Evolutionary conservation across 2,888 invertebrate genomes (phyloP).

Genomic region (Ganaspis brasiliensis): DNA sequence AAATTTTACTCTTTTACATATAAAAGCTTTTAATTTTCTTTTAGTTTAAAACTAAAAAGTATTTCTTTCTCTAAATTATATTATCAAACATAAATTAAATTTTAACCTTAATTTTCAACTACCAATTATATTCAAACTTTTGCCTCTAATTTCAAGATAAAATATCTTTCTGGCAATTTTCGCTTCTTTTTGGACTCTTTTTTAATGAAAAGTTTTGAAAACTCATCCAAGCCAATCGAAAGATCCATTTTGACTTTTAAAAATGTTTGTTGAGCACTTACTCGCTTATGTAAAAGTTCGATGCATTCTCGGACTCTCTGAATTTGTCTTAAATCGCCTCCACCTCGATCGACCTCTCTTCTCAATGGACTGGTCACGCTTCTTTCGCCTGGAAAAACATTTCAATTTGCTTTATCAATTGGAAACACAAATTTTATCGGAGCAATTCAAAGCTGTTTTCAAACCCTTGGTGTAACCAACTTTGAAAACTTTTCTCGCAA

Average conservation of each 20-base stretch:
- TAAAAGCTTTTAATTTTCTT: too few species aligned
- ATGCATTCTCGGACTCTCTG: conserved; percentile 65
- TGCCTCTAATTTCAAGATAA: too few species aligned
- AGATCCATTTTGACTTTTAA: conserved; percentile 40
- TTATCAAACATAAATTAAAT: too few species aligned
- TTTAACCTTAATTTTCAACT: too few species aligned
- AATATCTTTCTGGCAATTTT: not conserved
- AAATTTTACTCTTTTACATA: too few species aligned
- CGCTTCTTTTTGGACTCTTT: not conserved
- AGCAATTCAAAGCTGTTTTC: conserved; percentile 13
- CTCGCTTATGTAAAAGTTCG: conserved; percentile 75
- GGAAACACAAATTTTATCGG: conserved; percentile 3
- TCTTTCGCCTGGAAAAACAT: conserved; percentile 53
- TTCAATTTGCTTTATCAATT: conserved; percentile 12
- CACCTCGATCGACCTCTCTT: conserved; percentile 70
- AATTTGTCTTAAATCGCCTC: conserved; percentile 62
- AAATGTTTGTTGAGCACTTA: conserved; percentile 64
- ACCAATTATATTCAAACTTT: too few species aligned
- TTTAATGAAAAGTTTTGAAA: not conserved
- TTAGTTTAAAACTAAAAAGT: too few species aligned
- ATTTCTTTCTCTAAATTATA: too few species aligned
- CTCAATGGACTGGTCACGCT: conserved; percentile 69
- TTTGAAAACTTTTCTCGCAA: not conserved
- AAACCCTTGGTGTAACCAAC: not conserved
- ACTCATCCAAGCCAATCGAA: conserved; percentile 34